Conservation (phyloP, 53 echinoderm and acorn worm genomes). For the Henricia sp. region DNA sequence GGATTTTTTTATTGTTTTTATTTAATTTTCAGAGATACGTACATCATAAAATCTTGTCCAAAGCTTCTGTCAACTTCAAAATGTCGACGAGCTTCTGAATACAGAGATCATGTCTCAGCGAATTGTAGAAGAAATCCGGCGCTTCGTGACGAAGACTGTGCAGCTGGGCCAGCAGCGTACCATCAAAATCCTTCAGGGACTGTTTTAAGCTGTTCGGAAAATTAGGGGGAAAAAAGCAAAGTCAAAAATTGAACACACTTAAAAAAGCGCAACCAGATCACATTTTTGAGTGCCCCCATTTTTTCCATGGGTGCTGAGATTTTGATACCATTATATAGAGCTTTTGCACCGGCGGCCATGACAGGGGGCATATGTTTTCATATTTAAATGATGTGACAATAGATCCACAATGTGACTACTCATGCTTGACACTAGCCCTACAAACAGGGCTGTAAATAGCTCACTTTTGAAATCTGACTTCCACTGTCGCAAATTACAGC, state of each 20-base stretch:
- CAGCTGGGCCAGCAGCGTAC: slow-evolving; percentile 75
- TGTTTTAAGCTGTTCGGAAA: slow-evolving; percentile 64
- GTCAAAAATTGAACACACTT: neutral
- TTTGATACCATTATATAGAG: too few species aligned
- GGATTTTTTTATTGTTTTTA: too few species aligned
- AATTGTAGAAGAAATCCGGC: slow-evolving; percentile 93
- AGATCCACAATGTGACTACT: too few species aligned
- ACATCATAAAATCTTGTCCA: slow-evolving; percentile 73
- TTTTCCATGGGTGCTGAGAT: too few species aligned
- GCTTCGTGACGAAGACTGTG: slow-evolving; percentile 80
- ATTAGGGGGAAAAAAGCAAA: neutral
- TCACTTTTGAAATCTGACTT: too few species aligned
- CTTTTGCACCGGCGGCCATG: too few species aligned
- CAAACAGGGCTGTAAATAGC: too few species aligned
- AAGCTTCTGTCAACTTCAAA: slow-evolving; percentile 84
- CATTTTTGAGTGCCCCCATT: too few species aligned
- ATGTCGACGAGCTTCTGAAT: slow-evolving; percentile 75
- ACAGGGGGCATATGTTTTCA: neutral
- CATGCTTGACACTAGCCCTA: too few species aligned
- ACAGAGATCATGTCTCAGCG: slow-evolving; percentile 78
- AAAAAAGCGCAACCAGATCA: neutral
- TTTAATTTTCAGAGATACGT: neutral
- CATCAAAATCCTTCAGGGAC: slow-evolving; percentile 70
- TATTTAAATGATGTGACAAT: neutral
- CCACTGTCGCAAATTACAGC: neutral